Base-by-base conservation (phyloP, 35 echinoderm and acorn worm genomes). In the Hemicentrotus pulcherrimus region DNA sequence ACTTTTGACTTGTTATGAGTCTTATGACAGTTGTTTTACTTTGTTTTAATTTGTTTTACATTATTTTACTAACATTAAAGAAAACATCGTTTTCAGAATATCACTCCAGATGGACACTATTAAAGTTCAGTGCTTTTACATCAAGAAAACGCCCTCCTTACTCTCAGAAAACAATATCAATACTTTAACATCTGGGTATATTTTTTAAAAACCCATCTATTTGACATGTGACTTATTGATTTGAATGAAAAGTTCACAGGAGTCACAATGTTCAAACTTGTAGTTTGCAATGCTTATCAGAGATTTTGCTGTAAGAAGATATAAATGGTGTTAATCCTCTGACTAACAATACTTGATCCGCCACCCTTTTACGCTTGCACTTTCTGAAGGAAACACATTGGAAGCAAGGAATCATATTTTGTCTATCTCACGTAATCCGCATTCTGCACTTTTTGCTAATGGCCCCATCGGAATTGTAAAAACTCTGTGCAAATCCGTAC, bases 401-500 rank as follows among this genome's bases (percentile, higher is more conserved):
- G 28, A 78, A 78, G 65, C 22, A 78, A 78, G 65, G 22, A 28
- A n/a, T 78, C 28, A 78, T n/a, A n/a, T 78, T 8, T 28, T 78
- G 65, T 78, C 65, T n/a, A 78, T 3, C 65, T 78, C 5, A 78
- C 22, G n/a, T 78, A 78, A 78, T 78, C 22, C 24, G 22, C 65
- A 78, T 18, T 78, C 65, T 78, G 65, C 65, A 78, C 65, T n/a
- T 78, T 55, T 78, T 22, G 65, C 65, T 78, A 78, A 78, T 78
- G 65, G 65, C 65, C 65, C 65, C 65, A 78, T 78, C 24, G 65
- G 65, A 78, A 78, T 78, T 78, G 65, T 28, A 78, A 78, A 78
- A 78, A 78, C 65, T 78, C 65, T 78, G 22, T 78, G 65, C 65
- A 78, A 78, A 78, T 78, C 65, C n/a, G 65, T 78, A 78, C 65